Evolutionary conservation across 2,113 vertebrate species (phyloP), one percentile per base, ranked within the genome.

Genomic region (Otis tarda): DNA sequence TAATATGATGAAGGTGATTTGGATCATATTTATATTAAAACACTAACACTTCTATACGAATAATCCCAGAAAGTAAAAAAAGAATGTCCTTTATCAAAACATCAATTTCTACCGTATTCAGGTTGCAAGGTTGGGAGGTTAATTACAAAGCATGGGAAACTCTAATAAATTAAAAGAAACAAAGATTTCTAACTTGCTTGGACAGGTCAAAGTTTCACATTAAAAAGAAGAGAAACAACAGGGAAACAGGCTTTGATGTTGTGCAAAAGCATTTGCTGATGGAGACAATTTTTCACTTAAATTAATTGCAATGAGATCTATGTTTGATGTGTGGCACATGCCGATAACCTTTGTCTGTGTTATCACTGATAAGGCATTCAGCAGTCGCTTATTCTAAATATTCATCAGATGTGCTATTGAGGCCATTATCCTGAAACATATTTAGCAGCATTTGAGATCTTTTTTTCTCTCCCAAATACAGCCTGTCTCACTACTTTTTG

Each of bases 361-460:
- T 95, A 93, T 74, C 81, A 92, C 83, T 91, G 94, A 81, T 86
- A 96, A 94, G n/a, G 47, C 90, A 94, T 91, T 95, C 89, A 86
- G 47, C 60, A 78, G 83, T 96, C 84, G 31, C 68, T 96, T 87
- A 35, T n/a, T 91, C 39, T 93, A 91, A 96, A 91, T 69, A 75
- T 73, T 57, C 88, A 91, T 96, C 95, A 96, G 89, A 96, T 90
- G 87, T 85, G 69, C 92, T 92, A 73, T 95, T 96, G 83, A 92
- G 75, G 67, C 83, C 22, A 71, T 92, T 89, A 90, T 91, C 53
- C 84, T 94, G 92, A 86, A 94, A 96, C 68, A 78, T 60, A 93
- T 94, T 88, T 94, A 95, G 91, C 52, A 86, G 39, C 75, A 64
- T 93, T 92, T 89, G 73, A 88, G 33, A 31, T 63, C 6, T 82